A percentile compares a stretch with the other conserved stretches of the same genome.
Evolutionary conservation across 2,113 vertebrate species (phyloP).

Genomic region (Sylvilagus bachmani): DNA sequence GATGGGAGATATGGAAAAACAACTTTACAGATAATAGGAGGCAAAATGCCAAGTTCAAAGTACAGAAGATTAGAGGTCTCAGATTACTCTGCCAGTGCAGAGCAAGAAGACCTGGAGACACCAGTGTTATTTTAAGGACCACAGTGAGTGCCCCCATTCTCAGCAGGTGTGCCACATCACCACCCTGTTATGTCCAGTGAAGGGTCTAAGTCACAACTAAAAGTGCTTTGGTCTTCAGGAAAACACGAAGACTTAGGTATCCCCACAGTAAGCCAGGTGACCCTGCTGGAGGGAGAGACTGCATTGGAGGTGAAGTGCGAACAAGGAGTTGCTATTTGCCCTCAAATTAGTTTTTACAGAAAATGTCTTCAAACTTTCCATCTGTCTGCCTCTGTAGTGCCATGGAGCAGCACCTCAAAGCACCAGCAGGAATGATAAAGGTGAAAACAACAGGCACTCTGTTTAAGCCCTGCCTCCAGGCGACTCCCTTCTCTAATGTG

Average conservation of each 20-base stretch:
- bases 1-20: not conserved
- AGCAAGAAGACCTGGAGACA: not conserved
- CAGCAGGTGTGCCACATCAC: not conserved
- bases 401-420: constrained; percentile 22
- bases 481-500: constrained; percentile 53
- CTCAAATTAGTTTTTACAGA: constrained; percentile 72
- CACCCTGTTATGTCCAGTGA: not conserved
- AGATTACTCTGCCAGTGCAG: not conserved
- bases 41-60: not conserved
- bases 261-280: not conserved
- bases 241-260: not conserved
- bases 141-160: not conserved
- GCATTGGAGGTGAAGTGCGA: not conserved
- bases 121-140: not conserved
- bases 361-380: constrained; percentile 65
- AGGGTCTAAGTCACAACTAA: constrained; percentile 40
- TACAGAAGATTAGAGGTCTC: not conserved
- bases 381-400: constrained; percentile 67
- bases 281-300: not conserved
- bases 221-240: not conserved
- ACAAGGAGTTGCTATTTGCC: constrained; percentile 57
- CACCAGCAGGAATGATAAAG: constrained; percentile 50
- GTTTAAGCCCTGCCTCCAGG: constrained; percentile 60
- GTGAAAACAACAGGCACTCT: constrained; percentile 64
- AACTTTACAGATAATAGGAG: not conserved